Conservation (phyloP, 2,797 vertebrate genomes). For the Amblyraja radiata region DNA sequence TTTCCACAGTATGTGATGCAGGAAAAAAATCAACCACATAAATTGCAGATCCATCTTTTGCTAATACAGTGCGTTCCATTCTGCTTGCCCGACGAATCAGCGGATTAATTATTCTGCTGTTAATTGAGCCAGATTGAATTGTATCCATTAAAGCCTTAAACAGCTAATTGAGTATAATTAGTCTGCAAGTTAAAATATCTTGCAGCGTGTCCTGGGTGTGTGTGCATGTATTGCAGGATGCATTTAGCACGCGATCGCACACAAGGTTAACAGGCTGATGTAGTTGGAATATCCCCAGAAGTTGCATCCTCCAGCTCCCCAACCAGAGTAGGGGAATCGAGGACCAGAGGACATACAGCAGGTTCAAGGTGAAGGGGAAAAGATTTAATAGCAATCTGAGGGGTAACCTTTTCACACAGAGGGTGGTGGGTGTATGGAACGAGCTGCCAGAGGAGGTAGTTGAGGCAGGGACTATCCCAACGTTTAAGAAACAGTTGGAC, state of each 20-base stretch:
- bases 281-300: not conserved
- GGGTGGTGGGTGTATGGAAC: too few relatives aligned
- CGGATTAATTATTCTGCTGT: constrained; percentile 34
- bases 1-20: not conserved
- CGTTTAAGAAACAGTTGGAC: too few relatives aligned
- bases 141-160: constrained; percentile 35
- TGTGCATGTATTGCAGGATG: constrained; percentile 23
- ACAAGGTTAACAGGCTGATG: not conserved
- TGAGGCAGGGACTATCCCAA: too few relatives aligned
- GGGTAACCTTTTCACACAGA: too few relatives aligned
- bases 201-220: constrained; percentile 18
- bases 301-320: not conserved
- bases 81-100: constrained; percentile 4
- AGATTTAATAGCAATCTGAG: too few relatives aligned
- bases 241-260: constrained; percentile 14
- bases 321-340: not conserved
- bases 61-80: constrained; percentile 2
- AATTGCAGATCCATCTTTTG: constrained; percentile 33
- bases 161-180: constrained; percentile 38
- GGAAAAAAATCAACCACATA: constrained; percentile 1
- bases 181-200: constrained; percentile 37
- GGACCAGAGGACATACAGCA: too few relatives aligned
- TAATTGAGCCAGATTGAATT: constrained; percentile 38
- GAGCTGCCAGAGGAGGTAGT: too few relatives aligned
- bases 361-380: too few relatives aligned